These are phyloP conservation scores for Neoascia interrupta DNA, from an alignment of 2,888 invertebrate species.

Conservation along the genomic window DNA sequence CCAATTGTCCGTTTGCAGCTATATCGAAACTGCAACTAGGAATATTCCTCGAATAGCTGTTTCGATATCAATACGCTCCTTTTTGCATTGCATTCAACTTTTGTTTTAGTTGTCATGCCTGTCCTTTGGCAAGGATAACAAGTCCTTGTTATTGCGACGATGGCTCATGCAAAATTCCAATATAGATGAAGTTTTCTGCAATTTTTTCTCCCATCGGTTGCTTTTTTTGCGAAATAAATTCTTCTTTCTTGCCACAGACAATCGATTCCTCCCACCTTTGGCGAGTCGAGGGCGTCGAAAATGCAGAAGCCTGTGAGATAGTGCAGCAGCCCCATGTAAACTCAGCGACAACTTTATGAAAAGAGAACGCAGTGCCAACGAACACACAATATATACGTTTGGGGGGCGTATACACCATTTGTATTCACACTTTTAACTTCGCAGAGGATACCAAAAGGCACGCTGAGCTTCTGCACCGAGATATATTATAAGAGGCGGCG, in stretches of 20 bases:
- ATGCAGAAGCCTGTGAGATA: slow-evolving; percentile 29
- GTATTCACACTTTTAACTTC: slow-evolving; percentile 66
- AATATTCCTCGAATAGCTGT: slow-evolving; percentile 46
- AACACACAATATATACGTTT: slow-evolving; percentile 50
- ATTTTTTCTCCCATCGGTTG: not conserved
- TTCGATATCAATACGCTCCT: slow-evolving; percentile 48
- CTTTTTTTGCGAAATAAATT: slow-evolving; percentile 29
- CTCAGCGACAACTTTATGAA: slow-evolving; percentile 50
- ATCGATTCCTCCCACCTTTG: slow-evolving; percentile 23
- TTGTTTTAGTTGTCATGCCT: slow-evolving; percentile 42
- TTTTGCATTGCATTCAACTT: slow-evolving; percentile 1
- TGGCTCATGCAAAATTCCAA: slow-evolving; percentile 62
- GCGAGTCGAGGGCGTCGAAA: not conserved
- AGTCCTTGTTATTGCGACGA: slow-evolving; percentile 35
- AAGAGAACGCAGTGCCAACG: slow-evolving; percentile 34
- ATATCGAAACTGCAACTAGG: slow-evolving; percentile 55
- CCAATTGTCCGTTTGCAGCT: slow-evolving; percentile 54
- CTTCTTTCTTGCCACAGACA: slow-evolving; percentile 40
- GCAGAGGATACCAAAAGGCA: slow-evolving; percentile 43
- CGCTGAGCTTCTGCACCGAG: no score
- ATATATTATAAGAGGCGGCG: no score
- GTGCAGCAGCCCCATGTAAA: not conserved
- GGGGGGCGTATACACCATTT: slow-evolving; percentile 63
- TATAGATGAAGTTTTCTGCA: slow-evolving; percentile 43
- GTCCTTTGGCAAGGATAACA: slow-evolving; percentile 47